Evolutionary conservation across 2,888 invertebrate genomes (phyloP).

Genomic region (Eupeodes luniger): DNA sequence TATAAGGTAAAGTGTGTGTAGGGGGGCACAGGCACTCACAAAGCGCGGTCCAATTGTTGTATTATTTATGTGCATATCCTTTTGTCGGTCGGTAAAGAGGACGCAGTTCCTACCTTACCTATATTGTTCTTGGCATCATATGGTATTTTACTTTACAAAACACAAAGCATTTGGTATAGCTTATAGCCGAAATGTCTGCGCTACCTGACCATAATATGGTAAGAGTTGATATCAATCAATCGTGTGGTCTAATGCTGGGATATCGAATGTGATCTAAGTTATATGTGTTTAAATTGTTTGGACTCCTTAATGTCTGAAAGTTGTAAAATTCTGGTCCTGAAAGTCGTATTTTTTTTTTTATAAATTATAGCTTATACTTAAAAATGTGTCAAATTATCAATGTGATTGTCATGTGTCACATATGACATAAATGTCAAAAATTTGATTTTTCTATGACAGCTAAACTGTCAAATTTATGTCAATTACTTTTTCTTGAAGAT

Average conservation of each 20-base stretch:
- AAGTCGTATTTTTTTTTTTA: too few species aligned
- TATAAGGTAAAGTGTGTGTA: conserved; percentile 31
- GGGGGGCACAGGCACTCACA: conserved; percentile 12
- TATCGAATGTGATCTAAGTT: background rate
- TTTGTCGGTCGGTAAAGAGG: conserved; percentile 56
- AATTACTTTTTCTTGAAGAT: too few species aligned
- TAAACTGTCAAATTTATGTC: too few species aligned
- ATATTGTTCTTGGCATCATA: conserved; percentile 52
- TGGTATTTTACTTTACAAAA: conserved; percentile 35
- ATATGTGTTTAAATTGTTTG: too few species aligned
- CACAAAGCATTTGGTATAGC: conserved; percentile 53
- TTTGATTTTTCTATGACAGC: too few species aligned
- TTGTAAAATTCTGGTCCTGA: too few species aligned
- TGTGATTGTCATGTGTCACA: too few species aligned
- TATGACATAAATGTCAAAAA: too few species aligned
- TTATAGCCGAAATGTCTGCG: conserved; percentile 29
- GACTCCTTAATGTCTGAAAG: too few species aligned
- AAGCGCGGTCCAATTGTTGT: conserved; percentile 73
- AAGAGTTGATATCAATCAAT: conserved; percentile 54
- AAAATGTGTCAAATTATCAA: too few species aligned
- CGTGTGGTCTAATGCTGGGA: background rate
- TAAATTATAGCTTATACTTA: too few species aligned
- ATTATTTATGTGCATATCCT: conserved; percentile 72
- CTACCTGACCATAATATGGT: conserved; percentile 42
- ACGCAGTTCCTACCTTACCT: too few species aligned